Evolutionary conservation across 2,113 vertebrate species (phyloP).

Genomic region (Pterocles burchelli): DNA sequence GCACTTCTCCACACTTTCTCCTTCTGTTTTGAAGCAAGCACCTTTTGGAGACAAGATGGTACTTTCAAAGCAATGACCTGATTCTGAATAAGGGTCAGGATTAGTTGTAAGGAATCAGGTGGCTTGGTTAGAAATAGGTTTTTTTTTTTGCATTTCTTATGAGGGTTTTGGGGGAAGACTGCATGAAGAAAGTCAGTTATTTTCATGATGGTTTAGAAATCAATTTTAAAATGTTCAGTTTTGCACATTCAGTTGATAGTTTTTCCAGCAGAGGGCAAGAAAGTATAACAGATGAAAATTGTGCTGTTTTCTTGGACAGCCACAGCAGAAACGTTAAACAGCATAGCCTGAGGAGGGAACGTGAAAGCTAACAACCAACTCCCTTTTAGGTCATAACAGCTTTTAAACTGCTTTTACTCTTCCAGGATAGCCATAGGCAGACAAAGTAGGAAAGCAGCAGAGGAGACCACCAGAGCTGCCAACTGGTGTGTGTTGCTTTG

Average conservation of each 20-base stretch:
- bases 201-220: neutral
- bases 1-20: neutral
- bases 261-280: conserved; percentile 81
- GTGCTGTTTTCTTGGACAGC: neutral
- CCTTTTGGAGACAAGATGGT: neutral
- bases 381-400: conserved; percentile 54
- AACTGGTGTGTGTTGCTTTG: neutral
- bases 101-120: neutral
- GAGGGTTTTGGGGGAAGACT: neutral
- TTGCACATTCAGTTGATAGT: neutral
- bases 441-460: conserved; percentile 17
- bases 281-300: conserved; percentile 70
- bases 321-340: conserved; percentile 48
- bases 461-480: neutral
- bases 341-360: conserved; percentile 44
- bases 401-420: conserved; percentile 70
- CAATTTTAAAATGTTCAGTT: neutral
- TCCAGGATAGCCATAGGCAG: conserved; percentile 46
- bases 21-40: neutral
- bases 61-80: neutral
- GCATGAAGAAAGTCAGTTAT: neutral
- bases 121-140: neutral
- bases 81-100: neutral
- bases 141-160: neutral
- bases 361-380: conserved; percentile 63